Evolutionary conservation across 2,888 invertebrate genomes (phyloP).

Genomic region (Leptopilina myrica): DNA sequence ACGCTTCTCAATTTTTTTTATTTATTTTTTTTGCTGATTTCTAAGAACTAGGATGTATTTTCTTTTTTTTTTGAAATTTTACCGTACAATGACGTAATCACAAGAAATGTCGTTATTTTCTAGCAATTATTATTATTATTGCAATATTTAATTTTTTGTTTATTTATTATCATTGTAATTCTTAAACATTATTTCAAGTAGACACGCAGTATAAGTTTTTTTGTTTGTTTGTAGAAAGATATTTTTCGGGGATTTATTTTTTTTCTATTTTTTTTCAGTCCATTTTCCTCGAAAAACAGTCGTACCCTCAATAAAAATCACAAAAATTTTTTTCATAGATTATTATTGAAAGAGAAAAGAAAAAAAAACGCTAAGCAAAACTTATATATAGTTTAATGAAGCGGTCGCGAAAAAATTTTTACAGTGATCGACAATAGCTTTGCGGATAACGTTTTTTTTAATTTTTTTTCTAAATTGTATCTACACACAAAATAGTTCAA

Average conservation of each 20-base stretch:
- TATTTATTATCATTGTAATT: constrained; percentile 60
- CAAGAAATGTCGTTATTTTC: constrained; percentile 61
- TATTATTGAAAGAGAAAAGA: neutral
- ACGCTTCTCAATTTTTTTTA: constrained; percentile 34
- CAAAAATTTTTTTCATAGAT: neutral
- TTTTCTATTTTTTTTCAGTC: constrained; percentile 41
- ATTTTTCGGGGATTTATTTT: constrained; percentile 46
- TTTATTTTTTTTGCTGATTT: constrained; percentile 20
- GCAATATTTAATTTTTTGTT: constrained; percentile 47
- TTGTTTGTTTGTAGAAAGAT: constrained; percentile 64
- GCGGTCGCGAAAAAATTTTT: constrained; percentile 17
- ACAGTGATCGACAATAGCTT: constrained; percentile 19
- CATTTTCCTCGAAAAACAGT: constrained; percentile 47
- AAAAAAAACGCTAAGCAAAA: constrained; percentile 31
- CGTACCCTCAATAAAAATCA: constrained; percentile 13
- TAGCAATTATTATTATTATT: constrained; percentile 28
- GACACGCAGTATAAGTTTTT: constrained; percentile 61
- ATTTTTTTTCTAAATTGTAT: constrained; percentile 41
- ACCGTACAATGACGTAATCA: constrained; percentile 62
- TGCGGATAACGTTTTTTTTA: constrained; percentile 41
- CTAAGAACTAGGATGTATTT: constrained; percentile 39
- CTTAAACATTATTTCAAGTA: constrained; percentile 64
- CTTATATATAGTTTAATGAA: constrained; percentile 1
- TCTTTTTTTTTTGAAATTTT: constrained; percentile 34
- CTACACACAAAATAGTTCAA: constrained; percentile 53